These are phyloP conservation scores for Microctenopoma steveboyesi DNA, from an alignment of 2,797 vertebrate genomes.

Conservation along the genomic window DNA sequence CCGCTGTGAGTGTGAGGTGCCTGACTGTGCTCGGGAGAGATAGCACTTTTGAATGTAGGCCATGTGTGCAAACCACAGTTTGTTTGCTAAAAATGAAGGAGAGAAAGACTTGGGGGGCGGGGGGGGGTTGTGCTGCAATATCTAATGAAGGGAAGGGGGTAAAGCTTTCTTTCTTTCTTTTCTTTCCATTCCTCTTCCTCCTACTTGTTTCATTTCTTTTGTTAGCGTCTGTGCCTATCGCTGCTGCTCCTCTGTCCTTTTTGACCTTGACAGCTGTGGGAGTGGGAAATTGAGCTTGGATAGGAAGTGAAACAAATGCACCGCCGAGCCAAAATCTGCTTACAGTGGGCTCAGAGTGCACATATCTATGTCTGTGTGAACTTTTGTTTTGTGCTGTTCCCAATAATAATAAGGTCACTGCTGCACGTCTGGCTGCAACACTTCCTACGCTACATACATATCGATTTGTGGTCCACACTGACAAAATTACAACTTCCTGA, in stretches of 20 bases:
- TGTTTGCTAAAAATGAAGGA: constrained; percentile 52
- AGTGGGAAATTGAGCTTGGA: constrained; percentile 40
- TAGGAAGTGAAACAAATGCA: constrained; percentile 45
- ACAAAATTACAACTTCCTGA: constrained; percentile 29
- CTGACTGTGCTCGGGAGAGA: constrained; percentile 50
- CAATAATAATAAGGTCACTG: constrained; percentile 39
- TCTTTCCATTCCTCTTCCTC: constrained; percentile 32
- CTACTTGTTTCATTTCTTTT: constrained; percentile 17
- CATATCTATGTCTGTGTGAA: constrained; percentile 27
- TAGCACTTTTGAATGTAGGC: constrained; percentile 52
- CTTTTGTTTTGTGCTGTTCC: constrained; percentile 6
- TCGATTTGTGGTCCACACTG: constrained; percentile 49
- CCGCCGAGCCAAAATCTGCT: constrained; percentile 42
- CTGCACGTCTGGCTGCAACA: constrained; percentile 11
- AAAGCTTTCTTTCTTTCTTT: constrained; percentile 7
- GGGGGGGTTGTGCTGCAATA: constrained; percentile 36
- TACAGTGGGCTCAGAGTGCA: constrained; percentile 43
- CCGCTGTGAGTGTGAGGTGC: constrained; percentile 51
- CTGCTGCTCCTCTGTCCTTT: constrained; percentile 25
- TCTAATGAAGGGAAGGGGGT: constrained; percentile 30
- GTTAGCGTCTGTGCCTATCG: constrained; percentile 15
- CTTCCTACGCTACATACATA: constrained; percentile 29
- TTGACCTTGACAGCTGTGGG: constrained; percentile 69
- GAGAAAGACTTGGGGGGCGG: constrained; percentile 7
- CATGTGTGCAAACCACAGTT: constrained; percentile 58